phyloP scores from a whole-genome alignment of 2,113 vertebrate genomes.

The Leiothrix lutea region DNA sequence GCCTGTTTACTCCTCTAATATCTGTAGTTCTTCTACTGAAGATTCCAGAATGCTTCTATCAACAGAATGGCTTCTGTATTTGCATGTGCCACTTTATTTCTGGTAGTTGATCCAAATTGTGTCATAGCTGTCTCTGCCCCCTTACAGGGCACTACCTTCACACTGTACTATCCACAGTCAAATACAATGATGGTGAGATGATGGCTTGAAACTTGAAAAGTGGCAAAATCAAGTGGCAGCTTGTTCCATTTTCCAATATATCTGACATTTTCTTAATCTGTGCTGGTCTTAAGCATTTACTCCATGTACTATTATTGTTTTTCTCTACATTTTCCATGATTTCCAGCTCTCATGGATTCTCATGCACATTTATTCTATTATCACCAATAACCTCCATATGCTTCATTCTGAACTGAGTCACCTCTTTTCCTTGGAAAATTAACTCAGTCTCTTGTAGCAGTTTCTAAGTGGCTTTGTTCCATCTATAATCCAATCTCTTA shows the following conservation, averaged over 20 bases:
- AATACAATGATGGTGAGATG: neutral
- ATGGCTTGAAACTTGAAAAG: neutral
- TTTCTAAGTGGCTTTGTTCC: neutral
- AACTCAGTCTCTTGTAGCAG: neutral
- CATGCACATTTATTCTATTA: neutral
- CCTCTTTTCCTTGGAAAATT: constrained; percentile 8
- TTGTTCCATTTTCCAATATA: neutral
- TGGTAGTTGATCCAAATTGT: neutral
- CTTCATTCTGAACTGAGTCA: neutral
- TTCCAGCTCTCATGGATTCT: neutral
- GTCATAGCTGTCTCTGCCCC: neutral
- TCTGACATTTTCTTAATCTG: neutral
- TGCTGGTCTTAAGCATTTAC: neutral
- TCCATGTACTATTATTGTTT: neutral
- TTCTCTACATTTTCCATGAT: neutral
- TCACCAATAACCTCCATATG: neutral
- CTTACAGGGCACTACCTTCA: neutral
- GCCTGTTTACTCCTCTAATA: neutral
- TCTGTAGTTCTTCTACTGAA: neutral
- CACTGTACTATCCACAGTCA: neutral
- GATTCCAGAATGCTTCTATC: neutral
- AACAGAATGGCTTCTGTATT: neutral
- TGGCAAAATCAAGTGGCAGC: neutral
- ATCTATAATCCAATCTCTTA: neutral
- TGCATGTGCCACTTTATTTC: neutral